Evolutionary conservation across 2,113 vertebrate genomes (phyloP).

Genomic region (Petrocephalus microphthalmus): DNA sequence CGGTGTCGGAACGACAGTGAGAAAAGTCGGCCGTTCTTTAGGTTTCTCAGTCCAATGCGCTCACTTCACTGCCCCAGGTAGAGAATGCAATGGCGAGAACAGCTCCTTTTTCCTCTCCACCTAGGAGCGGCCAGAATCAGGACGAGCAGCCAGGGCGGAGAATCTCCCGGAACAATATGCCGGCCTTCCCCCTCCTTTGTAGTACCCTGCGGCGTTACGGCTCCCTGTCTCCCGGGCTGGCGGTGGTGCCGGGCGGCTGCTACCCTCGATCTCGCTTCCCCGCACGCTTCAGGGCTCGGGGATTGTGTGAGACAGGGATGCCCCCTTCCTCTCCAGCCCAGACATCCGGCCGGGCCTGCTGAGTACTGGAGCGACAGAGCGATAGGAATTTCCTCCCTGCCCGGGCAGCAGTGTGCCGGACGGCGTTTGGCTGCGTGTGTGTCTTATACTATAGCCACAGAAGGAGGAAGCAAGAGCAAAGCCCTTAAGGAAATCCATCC

Average conservation of each 20-base stretch:
- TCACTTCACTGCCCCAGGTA: not conserved
- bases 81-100: not conserved
- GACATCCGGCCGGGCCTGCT: not conserved
- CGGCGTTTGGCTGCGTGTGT: not conserved
- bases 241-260: no score
- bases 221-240: not conserved
- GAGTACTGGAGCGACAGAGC: not conserved
- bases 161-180: not conserved
- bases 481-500: slow-evolving; percentile 1
- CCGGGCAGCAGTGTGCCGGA: not conserved
- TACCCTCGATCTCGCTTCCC: not conserved
- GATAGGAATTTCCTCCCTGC: not conserved
- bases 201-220: not conserved
- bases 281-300: not conserved
- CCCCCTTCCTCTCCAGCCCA: no score
- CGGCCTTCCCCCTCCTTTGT: not conserved
- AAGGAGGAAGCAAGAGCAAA: slow-evolving; percentile 12
- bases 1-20: not conserved
- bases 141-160: not conserved
- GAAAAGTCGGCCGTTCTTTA: not conserved
- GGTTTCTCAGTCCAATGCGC: not conserved
- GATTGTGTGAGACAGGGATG: not conserved
- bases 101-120: not conserved
- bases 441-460: not conserved
- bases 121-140: not conserved